A percentile compares a stretch with the other conserved stretches of the same genome.
Conservation (phyloP, 1,140 invertebrate genomes). For the Tetramorium parvispinum region DNA sequence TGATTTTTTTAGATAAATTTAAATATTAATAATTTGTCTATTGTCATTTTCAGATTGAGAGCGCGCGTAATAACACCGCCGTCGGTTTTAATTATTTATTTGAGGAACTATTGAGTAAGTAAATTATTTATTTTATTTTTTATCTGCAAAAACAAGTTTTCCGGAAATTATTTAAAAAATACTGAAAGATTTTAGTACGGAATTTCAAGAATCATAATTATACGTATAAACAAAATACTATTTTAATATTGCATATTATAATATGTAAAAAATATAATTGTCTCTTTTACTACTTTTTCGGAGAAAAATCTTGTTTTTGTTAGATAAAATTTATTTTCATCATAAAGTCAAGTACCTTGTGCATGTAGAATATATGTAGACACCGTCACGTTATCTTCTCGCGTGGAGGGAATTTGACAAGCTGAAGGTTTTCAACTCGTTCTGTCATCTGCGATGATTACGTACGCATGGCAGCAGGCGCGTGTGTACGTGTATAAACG, state of each 20-base stretch:
- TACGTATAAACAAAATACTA: not conserved
- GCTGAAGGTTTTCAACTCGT: constrained; percentile 33
- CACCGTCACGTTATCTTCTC: constrained; percentile 13
- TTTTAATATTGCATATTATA: not conserved
- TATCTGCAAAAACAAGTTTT: not conserved
- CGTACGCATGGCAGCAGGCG: constrained; percentile 5
- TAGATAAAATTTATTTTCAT: not conserved
- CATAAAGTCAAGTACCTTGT: constrained; percentile 14
- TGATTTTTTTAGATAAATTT: not conserved
- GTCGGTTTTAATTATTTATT: not conserved
- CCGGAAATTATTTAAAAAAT: not conserved
- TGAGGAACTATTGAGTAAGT: not conserved
- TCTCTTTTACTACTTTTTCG: not conserved
- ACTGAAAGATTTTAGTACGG: not conserved
- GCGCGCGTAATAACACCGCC: not conserved
- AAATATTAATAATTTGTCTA: not conserved
- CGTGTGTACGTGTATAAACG: constrained; percentile 5
- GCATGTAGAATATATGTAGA: not conserved
- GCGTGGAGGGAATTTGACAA: constrained; percentile 15
- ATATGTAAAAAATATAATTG: not conserved
- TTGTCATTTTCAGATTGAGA: not conserved
- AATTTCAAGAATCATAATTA: not conserved
- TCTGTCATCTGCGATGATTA: constrained; percentile 40
- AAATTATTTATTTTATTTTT: not conserved
- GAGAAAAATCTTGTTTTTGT: not conserved